phyloP scores from a whole-genome alignment of 1,140 invertebrate genomes.

The Chironomus striatipennis region DNA sequence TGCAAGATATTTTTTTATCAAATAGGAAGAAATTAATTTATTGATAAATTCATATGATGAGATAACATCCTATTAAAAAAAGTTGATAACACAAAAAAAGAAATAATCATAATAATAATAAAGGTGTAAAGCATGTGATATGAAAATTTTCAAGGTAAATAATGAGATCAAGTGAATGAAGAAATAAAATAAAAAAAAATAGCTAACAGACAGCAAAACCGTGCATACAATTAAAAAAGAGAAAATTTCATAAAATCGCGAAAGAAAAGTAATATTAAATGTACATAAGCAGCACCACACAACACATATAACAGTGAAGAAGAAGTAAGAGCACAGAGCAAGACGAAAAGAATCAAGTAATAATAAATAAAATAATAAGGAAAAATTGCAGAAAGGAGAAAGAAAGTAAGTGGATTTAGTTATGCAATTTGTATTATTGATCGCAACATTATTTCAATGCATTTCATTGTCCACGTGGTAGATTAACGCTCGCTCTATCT shows the following conservation, averaged over 20 bases:
- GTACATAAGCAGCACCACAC: background rate
- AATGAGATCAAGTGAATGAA: background rate
- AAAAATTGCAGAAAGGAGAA: background rate
- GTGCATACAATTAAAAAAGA: conserved; percentile 13
- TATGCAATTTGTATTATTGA: background rate
- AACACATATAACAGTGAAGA: background rate
- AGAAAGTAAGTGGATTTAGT: conserved; percentile 14
- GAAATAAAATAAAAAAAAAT: background rate
- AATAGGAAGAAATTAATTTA: background rate
- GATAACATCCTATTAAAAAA: background rate
- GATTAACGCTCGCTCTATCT: background rate
- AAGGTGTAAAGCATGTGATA: too few species aligned
- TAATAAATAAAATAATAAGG: too few species aligned
- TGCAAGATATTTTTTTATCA: too few species aligned
- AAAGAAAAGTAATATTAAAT: conserved; percentile 15
- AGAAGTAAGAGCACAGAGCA: conserved; percentile 5
- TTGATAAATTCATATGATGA: background rate
- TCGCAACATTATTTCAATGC: background rate
- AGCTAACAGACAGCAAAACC: background rate
- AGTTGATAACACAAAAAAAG: background rate
- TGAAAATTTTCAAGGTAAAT: too few species aligned
- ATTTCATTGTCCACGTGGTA: background rate
- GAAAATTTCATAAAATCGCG: conserved; percentile 14
- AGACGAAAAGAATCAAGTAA: background rate
- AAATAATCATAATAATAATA: background rate